Evolutionary conservation across 1,140 invertebrate genomes (phyloP), one percentile per base, ranked within the genome.

Genomic region (Daktulosphaira vitifoliae): DNA sequence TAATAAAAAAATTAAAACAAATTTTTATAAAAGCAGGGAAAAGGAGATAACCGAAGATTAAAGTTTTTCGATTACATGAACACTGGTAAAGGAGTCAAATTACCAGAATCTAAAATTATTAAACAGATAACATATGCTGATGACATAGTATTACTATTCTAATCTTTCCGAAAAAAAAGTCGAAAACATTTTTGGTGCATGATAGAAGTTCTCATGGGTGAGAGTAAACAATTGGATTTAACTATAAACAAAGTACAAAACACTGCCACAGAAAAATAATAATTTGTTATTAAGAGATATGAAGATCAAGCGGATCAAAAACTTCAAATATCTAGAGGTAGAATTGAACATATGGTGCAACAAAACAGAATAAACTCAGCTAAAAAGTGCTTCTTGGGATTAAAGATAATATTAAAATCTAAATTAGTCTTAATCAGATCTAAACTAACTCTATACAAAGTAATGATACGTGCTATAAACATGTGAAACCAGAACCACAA

Each of bases 11-110:
- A 65, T 66, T 16, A 59, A 67, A 29, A 70, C 69, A 33, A 44
- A 59, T 15, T 65, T 69, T n/a, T 71, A 68, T 69, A 70, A 65
- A 65, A 49, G 46, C 46, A 49, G 20, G 46, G 20, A 49, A 49
- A 20, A 49, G 22, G 46, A 49, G 22, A 49, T 49, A 49, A 16
- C 46, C 20, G 54, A 65, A 16, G 67, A 22, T 9, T 67, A 48
- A 56, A 67, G 65, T 51, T 50, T 44, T 16, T 59, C 56, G 22
- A 25, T 67, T 3, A 5, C 4, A 15, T 42, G n/a, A 37, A 37
- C 33, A 37, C 33, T 6, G 33, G 33, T 37, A 37, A 6, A 44
- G 39, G 39, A 44, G 39, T 44, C 39, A 44, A 44, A 44, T 44
- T 44, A 8, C 39, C n/a, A 44, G 39, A 44, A 44, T 37, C 5